These are phyloP conservation scores for Bos taurus DNA, from an alignment of 2,113 vertebrate species.

Conservation along the genomic window ARS-UCD2.0 NC_037331.1:81587501-81588000, in stretches of 20 bases:
- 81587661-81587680: background rate
- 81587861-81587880: background rate
- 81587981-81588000: background rate
- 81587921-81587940: background rate
- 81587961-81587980: background rate
- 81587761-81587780: background rate
- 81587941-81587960: background rate
- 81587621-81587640: background rate
- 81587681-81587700: background rate
- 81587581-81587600: background rate
- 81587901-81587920: background rate
- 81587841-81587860: background rate
- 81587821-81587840: background rate
- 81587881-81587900: background rate
- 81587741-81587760: background rate
- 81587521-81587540: background rate
- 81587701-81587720: background rate
- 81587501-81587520: background rate
- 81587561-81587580: background rate
- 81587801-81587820: background rate
- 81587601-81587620: background rate
- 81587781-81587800: background rate
- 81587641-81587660: background rate
- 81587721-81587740: background rate
- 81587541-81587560: background rate